Conservation (phyloP, 2,797 vertebrate genomes). For the Neoniphon sammara region DNA sequence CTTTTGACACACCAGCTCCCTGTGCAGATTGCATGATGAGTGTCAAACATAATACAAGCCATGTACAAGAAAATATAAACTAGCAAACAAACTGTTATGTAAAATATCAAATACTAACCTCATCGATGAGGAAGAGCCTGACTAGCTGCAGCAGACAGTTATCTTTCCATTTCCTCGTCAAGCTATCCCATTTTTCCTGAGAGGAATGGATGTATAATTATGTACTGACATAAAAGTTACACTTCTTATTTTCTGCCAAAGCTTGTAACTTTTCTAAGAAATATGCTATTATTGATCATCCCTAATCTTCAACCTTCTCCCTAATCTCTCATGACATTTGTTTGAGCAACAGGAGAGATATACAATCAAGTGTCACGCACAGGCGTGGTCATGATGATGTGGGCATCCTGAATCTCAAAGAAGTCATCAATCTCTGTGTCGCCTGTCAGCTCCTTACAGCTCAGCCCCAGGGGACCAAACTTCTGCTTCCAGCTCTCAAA, state of each 20-base stretch:
- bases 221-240: neutral
- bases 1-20: slow-evolving; percentile 2
- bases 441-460: slow-evolving; percentile 95
- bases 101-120: slow-evolving; percentile 61
- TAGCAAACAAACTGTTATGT: slow-evolving; percentile 11
- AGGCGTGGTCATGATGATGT: slow-evolving; percentile 97
- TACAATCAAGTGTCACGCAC: slow-evolving; percentile 81
- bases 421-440: slow-evolving; percentile 96
- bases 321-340: neutral
- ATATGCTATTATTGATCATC: slow-evolving; percentile 1
- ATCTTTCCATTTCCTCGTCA: slow-evolving; percentile 97
- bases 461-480: slow-evolving; percentile 93
- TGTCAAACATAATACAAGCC: neutral
- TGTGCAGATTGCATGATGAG: neutral
- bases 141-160: slow-evolving; percentile 93
- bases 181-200: slow-evolving; percentile 99
- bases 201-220: slow-evolving; percentile 37
- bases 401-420: slow-evolving; percentile 96
- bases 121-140: slow-evolving; percentile 93
- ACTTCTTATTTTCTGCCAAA: neutral
- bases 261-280: too few relatives aligned
- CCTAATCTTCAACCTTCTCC: neutral
- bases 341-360: slow-evolving; percentile 20
- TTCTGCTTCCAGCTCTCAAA: slow-evolving; percentile 95
- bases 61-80: neutral